These are phyloP conservation scores for Enteromius unitaeniatus DNA, from an alignment of 2,797 vertebrate genomes.

Conservation along the genomic window DNA sequence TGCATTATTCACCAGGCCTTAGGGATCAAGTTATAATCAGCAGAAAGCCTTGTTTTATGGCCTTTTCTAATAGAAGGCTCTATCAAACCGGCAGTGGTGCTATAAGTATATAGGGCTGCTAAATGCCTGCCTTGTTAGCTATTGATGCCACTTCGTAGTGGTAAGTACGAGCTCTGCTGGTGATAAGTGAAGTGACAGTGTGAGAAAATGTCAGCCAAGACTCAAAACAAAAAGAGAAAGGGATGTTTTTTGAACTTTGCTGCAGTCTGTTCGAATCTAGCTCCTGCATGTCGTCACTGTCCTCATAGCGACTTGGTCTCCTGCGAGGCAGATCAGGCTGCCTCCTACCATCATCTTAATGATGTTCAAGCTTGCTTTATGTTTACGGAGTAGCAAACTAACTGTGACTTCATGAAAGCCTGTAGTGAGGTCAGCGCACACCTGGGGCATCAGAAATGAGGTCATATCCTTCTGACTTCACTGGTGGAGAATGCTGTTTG, in stretches of 20 bases:
- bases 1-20: conserved; percentile 85
- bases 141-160: conserved; percentile 12
- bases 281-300: background rate
- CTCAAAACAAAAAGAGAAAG: background rate
- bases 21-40: conserved; percentile 82
- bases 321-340: conserved; percentile 2
- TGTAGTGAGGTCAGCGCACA: background rate
- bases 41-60: conserved; percentile 74
- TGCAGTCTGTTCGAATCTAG: conserved; percentile 8
- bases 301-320: background rate
- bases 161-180: background rate
- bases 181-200: conserved; percentile 20
- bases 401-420: background rate
- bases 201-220: conserved; percentile 18
- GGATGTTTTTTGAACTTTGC: background rate
- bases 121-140: conserved; percentile 36
- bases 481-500: conserved; percentile 13
- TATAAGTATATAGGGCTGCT: conserved; percentile 33
- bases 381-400: background rate
- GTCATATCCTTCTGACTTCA: conserved; percentile 12
- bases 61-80: conserved; percentile 60
- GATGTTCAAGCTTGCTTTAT: conserved; percentile 8
- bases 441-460: conserved; percentile 5
- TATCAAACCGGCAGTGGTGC: conserved; percentile 28
- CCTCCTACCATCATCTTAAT: conserved; percentile 22